Evolutionary conservation across 2,888 invertebrate genomes (phyloP), one percentile per base, ranked within the genome.

Genomic region (Xanthorhoe spadicearia): DNA sequence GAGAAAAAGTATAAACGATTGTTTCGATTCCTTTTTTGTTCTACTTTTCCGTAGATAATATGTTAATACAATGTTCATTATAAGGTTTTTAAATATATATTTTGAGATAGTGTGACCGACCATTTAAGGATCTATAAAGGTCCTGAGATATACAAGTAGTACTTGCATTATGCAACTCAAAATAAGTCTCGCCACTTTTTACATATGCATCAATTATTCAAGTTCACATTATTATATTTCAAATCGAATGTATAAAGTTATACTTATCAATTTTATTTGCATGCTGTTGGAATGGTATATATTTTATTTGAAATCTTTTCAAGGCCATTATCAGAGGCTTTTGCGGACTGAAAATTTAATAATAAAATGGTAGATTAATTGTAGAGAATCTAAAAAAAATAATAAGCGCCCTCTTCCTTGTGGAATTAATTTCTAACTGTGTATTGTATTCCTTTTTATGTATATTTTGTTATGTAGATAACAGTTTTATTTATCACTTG

Each of bases 241-340:
- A n/a, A 88, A 87, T 83, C 75, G 79, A 82, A 83, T 82, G 86
- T 83, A 78, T 62, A 83, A 80, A 83, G 88, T 91, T 90, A 77
- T 82, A 81, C 78, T 73, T 83, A 85, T 87, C 86, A 86, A 89
- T 90, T 91, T 89, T 92, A 90, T 90, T 64, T 86, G 85, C 85
- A 86, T 88, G 87, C 86, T 92, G 90, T 92, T 92, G 88, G 83
- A 86, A 86, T 77, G 81, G 79, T 87, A 86, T 82, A 86, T 91
- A 89, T 91, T 89, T 86, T 89, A 88, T 88, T 80, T 77, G 82
- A 84, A 82, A 81, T 82, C 83, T 83, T 84, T 78, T 71, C 46
- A 74, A 72, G 53, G 71, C 65, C 66, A 63, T 74, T 75, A 75
- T 79, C 77, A 74, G 84, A 85, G 84, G 85, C 83, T 84, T 79